Base-by-base conservation (phyloP, 2,888 invertebrate genomes). In the Onthophagus sagittarius region DNA sequence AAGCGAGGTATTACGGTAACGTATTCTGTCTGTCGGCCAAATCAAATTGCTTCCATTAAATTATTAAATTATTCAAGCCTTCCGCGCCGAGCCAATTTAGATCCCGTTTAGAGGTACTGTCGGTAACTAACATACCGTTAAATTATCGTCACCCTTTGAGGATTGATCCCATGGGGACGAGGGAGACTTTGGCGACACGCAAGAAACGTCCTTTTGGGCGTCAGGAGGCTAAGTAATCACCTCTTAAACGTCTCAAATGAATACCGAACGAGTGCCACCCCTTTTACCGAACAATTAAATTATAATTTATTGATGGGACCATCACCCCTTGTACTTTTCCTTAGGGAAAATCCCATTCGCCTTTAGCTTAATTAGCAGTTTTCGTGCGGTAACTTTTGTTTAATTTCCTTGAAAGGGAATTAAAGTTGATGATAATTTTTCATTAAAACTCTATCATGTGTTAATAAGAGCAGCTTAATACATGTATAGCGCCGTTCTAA, bases 171-270 rank as follows among this genome's bases (percentile, higher is more conserved):
- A 53, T 7, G 39, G 39, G 39, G 39, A 9, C 6, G 39, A 7
- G 39, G 39, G 39, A 53, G 11, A 53, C 39, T 7, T 11, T 53
- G 11, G 39, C 39, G 39, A 53, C 39, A 53, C 39, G 39, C 67
- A 67, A 67, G 67, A 67, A 67, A n/a, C 67, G 67, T n/a, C 31
- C n/a, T 32, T 23, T 67, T 31, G 67, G 32, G 32, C 31, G 67
- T 23, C 67, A 32, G 32, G 31, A 73, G 73, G 62, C 71, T 15
- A 64, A 67, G 70, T 73, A 73, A 73, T 73, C 73, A 73, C 73
- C 71, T 62, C 65, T 67, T 14, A 64, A 71, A 65, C 65, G 33
- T 31, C 71, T 71, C 73, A 31, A 73, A 73, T 73, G 73, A 73
- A 73, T 73, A 73, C 71, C 11, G 62, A 73, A 73, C 70, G 71